Evolutionary conservation across 2,888 invertebrate genomes (phyloP).

Genomic region (Salticus scenicus): DNA sequence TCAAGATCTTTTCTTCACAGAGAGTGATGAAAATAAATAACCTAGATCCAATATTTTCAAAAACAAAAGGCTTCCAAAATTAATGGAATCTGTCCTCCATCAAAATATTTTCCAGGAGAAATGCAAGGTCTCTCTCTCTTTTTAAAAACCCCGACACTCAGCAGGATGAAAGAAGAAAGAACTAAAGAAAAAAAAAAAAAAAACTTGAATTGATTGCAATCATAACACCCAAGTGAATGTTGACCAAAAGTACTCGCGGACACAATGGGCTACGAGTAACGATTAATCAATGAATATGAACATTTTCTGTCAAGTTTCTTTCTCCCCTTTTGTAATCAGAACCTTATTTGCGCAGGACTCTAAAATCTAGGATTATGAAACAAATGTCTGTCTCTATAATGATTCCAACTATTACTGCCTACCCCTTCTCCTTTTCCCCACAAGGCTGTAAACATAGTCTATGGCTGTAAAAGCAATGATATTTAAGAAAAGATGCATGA

Average conservation of each 20-base stretch:
- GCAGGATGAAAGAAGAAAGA: too few species aligned
- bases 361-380: too few species aligned
- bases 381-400: too few species aligned
- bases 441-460: too few species aligned
- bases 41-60: not conserved
- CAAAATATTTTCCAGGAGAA: conserved; percentile 31
- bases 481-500: too few species aligned
- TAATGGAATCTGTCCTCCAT: conserved; percentile 25
- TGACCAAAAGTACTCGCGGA: not conserved
- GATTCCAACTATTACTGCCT: too few species aligned
- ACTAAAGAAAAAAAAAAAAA: too few species aligned
- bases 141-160: not conserved
- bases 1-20: not conserved
- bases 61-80: conserved; percentile 44
- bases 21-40: not conserved
- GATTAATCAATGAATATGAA: conserved; percentile 43
- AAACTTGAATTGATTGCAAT: conserved; percentile 55
- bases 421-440: too few species aligned
- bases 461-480: too few species aligned
- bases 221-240: conserved; percentile 46
- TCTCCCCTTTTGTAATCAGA: too few species aligned
- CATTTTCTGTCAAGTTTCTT: too few species aligned
- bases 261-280: conserved; percentile 43
- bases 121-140: not conserved
- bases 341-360: too few species aligned